Evolutionary conservation across 1,140 invertebrate species (phyloP).

Genomic region (Vanessa tameamea): DNA sequence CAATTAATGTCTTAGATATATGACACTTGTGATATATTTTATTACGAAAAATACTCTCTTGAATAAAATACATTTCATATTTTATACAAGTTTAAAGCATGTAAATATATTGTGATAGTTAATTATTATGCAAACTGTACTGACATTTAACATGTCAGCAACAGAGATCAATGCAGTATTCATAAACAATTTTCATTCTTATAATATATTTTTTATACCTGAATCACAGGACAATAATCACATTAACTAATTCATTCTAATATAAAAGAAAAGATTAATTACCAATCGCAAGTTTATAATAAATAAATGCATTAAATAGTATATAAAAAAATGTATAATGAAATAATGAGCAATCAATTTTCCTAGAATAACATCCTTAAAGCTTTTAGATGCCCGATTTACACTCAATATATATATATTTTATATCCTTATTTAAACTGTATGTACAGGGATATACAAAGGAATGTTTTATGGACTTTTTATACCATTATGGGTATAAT

Average conservation of each 20-base stretch:
- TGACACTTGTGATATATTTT: not conserved
- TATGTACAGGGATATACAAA: conserved; percentile 72
- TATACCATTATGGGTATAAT: conserved; percentile 57
- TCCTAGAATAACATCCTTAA: conserved; percentile 69
- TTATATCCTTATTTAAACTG: conserved; percentile 43
- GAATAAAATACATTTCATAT: too few relatives aligned
- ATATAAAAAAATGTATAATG: conserved; percentile 43
- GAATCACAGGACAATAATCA: conserved; percentile 21
- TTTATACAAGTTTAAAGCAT: too few relatives aligned
- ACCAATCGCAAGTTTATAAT: conserved; percentile 31
- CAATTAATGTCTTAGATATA: not conserved
- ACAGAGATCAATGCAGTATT: conserved; percentile 27
- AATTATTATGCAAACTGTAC: conserved; percentile 10
- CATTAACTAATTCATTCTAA: conserved; percentile 19
- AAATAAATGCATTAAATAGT: conserved; percentile 44
- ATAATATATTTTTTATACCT: conserved; percentile 1
- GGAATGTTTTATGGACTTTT: conserved; percentile 76
- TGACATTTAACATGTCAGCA: conserved; percentile 16
- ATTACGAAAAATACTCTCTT: too few relatives aligned
- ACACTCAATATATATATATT: conserved; percentile 46
- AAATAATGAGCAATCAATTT: conserved; percentile 74
- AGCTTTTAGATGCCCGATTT: conserved; percentile 69
- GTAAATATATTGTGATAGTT: not conserved
- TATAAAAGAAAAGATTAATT: conserved; percentile 22
- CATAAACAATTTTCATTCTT: conserved; percentile 8